Evolutionary conservation across 2,888 invertebrate genomes (phyloP).

Genomic region (Dasypogon diadema): DNA sequence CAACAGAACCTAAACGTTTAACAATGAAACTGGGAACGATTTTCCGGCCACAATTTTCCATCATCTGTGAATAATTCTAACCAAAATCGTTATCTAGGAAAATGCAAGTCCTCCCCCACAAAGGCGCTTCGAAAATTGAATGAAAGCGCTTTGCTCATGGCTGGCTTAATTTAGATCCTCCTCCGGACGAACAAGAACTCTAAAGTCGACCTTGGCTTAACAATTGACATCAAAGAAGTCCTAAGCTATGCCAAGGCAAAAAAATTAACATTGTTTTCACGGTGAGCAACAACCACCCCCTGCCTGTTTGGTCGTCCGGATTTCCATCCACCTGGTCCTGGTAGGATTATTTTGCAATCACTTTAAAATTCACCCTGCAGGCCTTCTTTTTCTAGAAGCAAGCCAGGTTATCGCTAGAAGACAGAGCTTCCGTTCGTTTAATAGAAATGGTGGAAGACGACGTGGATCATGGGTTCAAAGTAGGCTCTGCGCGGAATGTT

Average conservation of each 20-base stretch:
- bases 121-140: background rate
- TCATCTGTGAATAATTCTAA: constrained; percentile 45
- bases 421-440: constrained; percentile 40
- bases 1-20: background rate
- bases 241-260: background rate
- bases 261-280: constrained; percentile 41
- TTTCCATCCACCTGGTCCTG: constrained; percentile 27
- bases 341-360: constrained; percentile 47
- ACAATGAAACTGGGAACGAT: constrained; percentile 16
- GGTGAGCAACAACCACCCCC: constrained; percentile 38
- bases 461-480: background rate
- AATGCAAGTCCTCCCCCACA: constrained; percentile 7
- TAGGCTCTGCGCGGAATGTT: background rate
- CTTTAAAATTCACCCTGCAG: constrained; percentile 25
- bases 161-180: background rate
- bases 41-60: constrained; percentile 34
- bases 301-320: background rate
- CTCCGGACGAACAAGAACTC: background rate
- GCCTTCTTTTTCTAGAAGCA: background rate
- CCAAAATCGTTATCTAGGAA: constrained; percentile 29
- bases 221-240: constrained; percentile 1
- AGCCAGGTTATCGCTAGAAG: constrained; percentile 32
- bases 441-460: constrained; percentile 25
- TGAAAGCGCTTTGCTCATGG: constrained; percentile 6
- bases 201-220: constrained; percentile 17